phyloP scores from a whole-genome alignment of 2,113 vertebrate species.

The Sialia sialis region DNA sequence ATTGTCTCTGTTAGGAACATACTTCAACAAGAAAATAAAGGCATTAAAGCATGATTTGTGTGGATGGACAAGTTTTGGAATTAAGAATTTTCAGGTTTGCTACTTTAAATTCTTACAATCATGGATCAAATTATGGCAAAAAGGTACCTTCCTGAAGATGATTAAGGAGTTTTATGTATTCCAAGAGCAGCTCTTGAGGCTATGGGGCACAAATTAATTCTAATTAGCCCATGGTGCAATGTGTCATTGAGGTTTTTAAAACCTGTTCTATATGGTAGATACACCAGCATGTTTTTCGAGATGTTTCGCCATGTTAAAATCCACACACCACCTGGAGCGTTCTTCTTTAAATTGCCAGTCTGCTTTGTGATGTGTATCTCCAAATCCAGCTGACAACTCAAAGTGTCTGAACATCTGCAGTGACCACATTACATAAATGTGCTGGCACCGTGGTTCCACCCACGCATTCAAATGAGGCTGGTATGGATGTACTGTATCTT shows the following conservation, averaged over 20 bases:
- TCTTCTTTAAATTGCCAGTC: constrained; percentile 8
- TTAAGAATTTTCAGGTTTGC: not conserved
- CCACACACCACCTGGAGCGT: constrained; percentile 24
- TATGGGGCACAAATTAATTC: not conserved
- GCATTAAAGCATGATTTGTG: not conserved
- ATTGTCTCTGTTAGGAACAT: not conserved
- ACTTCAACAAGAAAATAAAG: not conserved
- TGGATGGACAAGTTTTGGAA: not conserved
- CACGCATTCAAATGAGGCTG: not conserved
- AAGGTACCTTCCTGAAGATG: not conserved
- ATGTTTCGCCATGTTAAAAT: not conserved
- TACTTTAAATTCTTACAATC: not conserved
- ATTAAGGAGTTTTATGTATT: not conserved
- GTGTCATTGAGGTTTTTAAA: constrained; percentile 29
- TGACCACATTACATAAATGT: constrained; percentile 34
- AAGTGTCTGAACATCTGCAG: constrained; percentile 38
- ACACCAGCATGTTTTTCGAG: not conserved
- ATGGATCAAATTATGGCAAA: not conserved
- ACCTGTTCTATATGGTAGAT: not conserved
- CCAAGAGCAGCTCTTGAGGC: not conserved
- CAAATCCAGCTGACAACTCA: constrained; percentile 15
- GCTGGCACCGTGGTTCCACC: not conserved
- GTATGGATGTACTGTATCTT: not conserved
- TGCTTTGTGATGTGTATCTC: constrained; percentile 40
- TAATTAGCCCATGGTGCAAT: constrained; percentile 1